These are phyloP conservation scores for Cottus gobio DNA, from an alignment of 2,113 vertebrate genomes.

Conservation along the genomic window DNA sequence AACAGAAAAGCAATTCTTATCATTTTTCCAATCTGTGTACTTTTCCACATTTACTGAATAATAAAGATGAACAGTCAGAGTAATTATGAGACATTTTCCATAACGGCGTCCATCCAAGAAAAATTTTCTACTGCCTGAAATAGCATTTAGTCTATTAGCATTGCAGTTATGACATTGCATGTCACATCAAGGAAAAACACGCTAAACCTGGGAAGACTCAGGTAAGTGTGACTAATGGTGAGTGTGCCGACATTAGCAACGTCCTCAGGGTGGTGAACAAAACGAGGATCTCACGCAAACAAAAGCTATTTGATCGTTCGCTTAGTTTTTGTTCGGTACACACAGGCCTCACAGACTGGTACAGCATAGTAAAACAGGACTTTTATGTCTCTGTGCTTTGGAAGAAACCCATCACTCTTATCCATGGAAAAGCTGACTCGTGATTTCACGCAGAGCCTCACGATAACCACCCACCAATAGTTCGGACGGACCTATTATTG, in stretches of 20 bases:
- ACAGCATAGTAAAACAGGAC: not conserved
- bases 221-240: slow-evolving; percentile 32
- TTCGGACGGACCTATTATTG: slow-evolving; percentile 11
- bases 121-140: slow-evolving; percentile 46
- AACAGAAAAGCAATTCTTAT: slow-evolving; percentile 20
- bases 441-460: slow-evolving; percentile 35
- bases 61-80: slow-evolving; percentile 34
- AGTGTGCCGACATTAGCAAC: slow-evolving; percentile 5
- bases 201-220: slow-evolving; percentile 7
- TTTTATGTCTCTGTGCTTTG: slow-evolving; percentile 5
- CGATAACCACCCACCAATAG: slow-evolving; percentile 44
- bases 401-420: slow-evolving; percentile 29
- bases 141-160: slow-evolving; percentile 35
- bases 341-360: not conserved
- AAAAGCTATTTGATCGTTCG: slow-evolving; percentile 14
- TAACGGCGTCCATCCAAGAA: slow-evolving; percentile 48
- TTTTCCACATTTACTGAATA: slow-evolving; percentile 31
- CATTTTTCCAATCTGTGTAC: slow-evolving; percentile 29
- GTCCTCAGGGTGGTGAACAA: not conserved
- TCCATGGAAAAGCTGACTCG: slow-evolving; percentile 61
- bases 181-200: slow-evolving; percentile 32
- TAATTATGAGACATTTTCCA: slow-evolving; percentile 33
- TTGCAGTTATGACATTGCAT: slow-evolving; percentile 27
- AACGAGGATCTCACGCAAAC: slow-evolving; percentile 25
- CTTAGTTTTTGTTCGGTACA: not conserved